Evolutionary conservation across 2,113 vertebrate genomes (phyloP).

Genomic region (Pelodiscus sinensis): DNA sequence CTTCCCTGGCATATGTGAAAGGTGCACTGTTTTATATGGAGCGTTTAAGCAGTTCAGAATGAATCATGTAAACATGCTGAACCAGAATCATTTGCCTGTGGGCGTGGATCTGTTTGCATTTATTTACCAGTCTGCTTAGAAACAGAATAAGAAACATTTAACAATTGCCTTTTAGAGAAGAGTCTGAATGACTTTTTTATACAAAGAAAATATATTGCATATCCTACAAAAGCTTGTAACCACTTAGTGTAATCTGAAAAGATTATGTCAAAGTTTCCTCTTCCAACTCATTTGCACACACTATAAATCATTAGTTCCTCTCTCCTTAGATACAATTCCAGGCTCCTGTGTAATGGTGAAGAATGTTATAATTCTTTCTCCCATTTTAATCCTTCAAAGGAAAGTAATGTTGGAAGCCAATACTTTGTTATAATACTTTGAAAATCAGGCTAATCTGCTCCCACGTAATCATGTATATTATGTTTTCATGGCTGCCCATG

Average conservation of each 20-base stretch:
- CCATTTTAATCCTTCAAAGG: constrained; percentile 16
- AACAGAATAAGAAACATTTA: constrained; percentile 71
- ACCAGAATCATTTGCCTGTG: constrained; percentile 62
- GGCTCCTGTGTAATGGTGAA: neutral
- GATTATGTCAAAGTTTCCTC: constrained; percentile 13
- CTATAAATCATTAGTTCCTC: constrained; percentile 34
- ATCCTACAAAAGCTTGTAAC: constrained; percentile 65
- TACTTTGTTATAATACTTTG: constrained; percentile 31
- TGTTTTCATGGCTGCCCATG: neutral
- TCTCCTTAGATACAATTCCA: constrained; percentile 21
- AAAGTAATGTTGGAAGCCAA: constrained; percentile 34
- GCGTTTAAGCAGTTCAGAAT: neutral
- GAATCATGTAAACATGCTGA: constrained; percentile 65
- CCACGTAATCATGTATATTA: neutral
- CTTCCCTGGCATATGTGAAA: neutral
- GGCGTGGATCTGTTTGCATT: constrained; percentile 69
- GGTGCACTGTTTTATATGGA: neutral
- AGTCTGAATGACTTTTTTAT: constrained; percentile 63
- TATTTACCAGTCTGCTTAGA: constrained; percentile 76
- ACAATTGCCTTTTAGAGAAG: constrained; percentile 72
- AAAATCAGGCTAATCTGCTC: constrained; percentile 6
- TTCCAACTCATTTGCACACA: constrained; percentile 23
- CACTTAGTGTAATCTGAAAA: constrained; percentile 64
- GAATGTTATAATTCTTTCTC: neutral
- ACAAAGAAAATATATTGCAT: constrained; percentile 50